Conservation (phyloP, 2,888 invertebrate genomes). For the Lepas anatifera region DNA sequence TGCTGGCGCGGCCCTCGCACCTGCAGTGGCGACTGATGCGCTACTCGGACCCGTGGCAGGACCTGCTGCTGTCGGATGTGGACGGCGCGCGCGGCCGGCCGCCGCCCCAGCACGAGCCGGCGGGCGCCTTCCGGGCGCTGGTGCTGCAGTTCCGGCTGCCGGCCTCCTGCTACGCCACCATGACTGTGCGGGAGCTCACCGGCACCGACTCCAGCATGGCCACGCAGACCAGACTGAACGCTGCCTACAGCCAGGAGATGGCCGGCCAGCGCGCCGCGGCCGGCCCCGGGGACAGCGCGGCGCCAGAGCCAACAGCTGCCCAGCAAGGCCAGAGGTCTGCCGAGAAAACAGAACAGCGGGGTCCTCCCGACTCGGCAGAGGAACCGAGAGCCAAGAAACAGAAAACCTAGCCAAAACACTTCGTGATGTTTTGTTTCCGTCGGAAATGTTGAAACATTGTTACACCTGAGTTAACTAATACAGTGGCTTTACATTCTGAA, state of each 20-base stretch:
- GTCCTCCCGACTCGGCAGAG: no score
- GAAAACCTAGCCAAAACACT: no score
- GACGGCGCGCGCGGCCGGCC: slow-evolving; percentile 44
- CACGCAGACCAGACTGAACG: background rate
- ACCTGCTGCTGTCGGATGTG: slow-evolving; percentile 62
- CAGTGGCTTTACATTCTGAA: no score
- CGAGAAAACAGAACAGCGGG: no score
- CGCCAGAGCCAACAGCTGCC: no score
- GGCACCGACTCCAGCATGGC: background rate
- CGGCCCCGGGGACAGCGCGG: no score
- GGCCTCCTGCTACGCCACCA: slow-evolving; percentile 88
- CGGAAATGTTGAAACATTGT: no score
- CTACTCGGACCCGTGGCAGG: slow-evolving; percentile 55
- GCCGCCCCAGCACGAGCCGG: slow-evolving; percentile 32
- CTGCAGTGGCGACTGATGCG: slow-evolving; percentile 53
- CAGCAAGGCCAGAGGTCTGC: no score
- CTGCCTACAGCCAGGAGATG: background rate
- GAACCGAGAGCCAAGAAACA: no score
- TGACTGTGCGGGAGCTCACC: slow-evolving; percentile 71
- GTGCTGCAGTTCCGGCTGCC: slow-evolving; percentile 64
- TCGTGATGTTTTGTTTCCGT: no score
- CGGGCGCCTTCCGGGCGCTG: slow-evolving; percentile 57
- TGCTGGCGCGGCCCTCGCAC: slow-evolving; percentile 49
- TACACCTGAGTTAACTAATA: no score
- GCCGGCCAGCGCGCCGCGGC: no score